Evolutionary conservation across 1,140 invertebrate genomes (phyloP).

Genomic region (Aphis craccivora): DNA sequence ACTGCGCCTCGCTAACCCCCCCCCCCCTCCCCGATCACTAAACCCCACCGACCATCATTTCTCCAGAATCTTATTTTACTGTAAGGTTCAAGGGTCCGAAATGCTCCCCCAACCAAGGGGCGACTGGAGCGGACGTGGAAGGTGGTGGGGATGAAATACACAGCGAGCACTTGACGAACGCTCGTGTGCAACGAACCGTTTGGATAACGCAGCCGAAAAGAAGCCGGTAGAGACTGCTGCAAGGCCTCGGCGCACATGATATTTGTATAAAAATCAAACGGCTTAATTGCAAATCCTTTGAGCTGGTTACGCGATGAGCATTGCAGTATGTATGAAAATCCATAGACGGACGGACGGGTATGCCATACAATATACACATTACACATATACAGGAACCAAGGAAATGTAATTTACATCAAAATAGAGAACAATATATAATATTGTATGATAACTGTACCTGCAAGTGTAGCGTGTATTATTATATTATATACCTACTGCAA

Average conservation of each 20-base stretch:
- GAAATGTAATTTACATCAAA: constrained; percentile 24
- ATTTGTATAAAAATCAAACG: constrained; percentile 27
- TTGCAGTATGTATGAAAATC: not conserved
- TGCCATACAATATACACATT: not conserved
- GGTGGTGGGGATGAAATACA: not conserved
- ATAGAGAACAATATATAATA: not conserved
- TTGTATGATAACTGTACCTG: not conserved
- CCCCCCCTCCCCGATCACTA: not conserved
- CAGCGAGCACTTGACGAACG: not conserved
- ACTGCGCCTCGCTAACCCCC: not conserved
- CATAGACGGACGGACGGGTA: not conserved
- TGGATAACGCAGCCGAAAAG: not conserved
- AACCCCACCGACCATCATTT: not conserved
- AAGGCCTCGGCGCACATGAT: not conserved
- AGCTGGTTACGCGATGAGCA: not conserved
- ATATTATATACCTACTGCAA: not conserved
- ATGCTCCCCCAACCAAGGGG: not conserved
- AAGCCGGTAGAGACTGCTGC: not conserved
- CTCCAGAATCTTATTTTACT: constrained; percentile 26
- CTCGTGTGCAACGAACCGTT: constrained; percentile 41
- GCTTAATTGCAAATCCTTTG: constrained; percentile 41
- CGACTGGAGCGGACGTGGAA: not conserved
- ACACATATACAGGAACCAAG: not conserved
- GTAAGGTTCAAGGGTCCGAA: constrained; percentile 36
- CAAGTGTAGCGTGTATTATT: not conserved